A percentile compares a stretch with the other conserved stretches of the same genome.
Conservation (phyloP, 2,113 vertebrate genomes). For the Acanthisitta chloris region DNA sequence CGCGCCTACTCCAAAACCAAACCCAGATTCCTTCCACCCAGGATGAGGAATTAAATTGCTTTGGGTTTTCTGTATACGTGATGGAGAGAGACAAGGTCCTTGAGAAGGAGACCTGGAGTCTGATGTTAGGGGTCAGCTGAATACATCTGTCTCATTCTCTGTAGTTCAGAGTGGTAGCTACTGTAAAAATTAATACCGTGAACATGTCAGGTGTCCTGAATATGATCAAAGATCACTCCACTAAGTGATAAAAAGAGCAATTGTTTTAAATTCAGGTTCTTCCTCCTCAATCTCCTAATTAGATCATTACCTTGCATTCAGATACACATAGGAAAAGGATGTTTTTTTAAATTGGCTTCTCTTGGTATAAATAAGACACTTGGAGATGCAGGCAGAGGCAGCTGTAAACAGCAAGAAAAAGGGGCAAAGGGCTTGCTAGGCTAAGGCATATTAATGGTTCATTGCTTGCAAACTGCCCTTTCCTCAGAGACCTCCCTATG, state of each 20-base stretch:
- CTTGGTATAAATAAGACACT: neutral
- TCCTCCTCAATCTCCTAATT: neutral
- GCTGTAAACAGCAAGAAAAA: neutral
- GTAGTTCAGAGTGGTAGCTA: neutral
- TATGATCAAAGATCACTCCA: neutral
- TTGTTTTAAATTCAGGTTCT: neutral
- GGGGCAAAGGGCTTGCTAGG: constrained; percentile 10
- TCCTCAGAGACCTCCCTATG: constrained; percentile 5
- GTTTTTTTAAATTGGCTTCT: neutral
- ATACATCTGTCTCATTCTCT: neutral
- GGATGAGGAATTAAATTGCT: neutral
- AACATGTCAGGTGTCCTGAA: neutral
- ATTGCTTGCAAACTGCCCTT: neutral
- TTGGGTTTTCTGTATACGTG: rapidly evolving
- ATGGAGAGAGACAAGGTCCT: neutral
- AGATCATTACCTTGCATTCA: neutral
- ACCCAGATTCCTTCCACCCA: neutral
- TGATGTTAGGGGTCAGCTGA: neutral
- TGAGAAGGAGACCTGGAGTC: neutral
- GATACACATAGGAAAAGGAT: neutral
- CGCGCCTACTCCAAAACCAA: neutral
- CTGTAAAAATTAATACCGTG: neutral
- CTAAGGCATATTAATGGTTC: constrained; percentile 21
- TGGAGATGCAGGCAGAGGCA: neutral
- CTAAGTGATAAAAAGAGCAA: neutral